These are phyloP conservation scores for Poeciliopsis prolifica DNA, from an alignment of 2,113 vertebrate genomes.

Conservation along the genomic window DNA sequence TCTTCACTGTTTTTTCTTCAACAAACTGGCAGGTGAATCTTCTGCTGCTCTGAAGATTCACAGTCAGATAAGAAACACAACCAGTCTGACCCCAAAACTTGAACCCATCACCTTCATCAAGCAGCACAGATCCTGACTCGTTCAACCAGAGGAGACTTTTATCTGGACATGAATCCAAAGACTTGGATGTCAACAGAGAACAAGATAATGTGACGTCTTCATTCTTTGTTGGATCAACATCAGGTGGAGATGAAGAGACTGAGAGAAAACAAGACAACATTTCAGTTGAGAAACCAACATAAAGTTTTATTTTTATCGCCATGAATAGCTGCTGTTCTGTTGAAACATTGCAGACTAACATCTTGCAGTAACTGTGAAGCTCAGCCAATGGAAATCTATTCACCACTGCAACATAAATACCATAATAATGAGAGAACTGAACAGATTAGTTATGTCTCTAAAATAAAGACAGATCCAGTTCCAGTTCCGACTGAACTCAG, in stretches of 20 bases:
- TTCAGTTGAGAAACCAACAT: too few species aligned
- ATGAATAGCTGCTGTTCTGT: too few species aligned
- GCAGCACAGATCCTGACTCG: conserved; percentile 4
- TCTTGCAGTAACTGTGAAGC: too few species aligned
- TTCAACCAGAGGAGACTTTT: conserved; percentile 22
- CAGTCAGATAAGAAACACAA: conserved; percentile 11
- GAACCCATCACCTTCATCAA: not conserved
- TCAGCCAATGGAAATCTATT: too few species aligned
- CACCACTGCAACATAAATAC: too few species aligned
- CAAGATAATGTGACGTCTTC: conserved; percentile 17
- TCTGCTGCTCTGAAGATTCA: not conserved
- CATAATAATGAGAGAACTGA: too few species aligned
- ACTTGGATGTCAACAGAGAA: conserved; percentile 3
- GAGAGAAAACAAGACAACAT: not conserved
- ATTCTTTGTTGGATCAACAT: not conserved
- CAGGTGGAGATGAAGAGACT: not conserved
- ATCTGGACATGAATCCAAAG: fast-evolving
- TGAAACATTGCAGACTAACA: too few species aligned
- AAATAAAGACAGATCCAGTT: not conserved
- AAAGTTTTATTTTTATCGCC: too few species aligned
- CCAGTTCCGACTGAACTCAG: too few species aligned
- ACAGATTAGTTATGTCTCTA: not conserved
- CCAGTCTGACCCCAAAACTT: fast-evolving
- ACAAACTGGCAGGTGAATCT: conserved; percentile 39
- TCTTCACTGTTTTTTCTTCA: fast-evolving